phyloP scores from a whole-genome alignment of 2,797 vertebrate genomes.

The Tragelaphus eurycerus region DNA sequence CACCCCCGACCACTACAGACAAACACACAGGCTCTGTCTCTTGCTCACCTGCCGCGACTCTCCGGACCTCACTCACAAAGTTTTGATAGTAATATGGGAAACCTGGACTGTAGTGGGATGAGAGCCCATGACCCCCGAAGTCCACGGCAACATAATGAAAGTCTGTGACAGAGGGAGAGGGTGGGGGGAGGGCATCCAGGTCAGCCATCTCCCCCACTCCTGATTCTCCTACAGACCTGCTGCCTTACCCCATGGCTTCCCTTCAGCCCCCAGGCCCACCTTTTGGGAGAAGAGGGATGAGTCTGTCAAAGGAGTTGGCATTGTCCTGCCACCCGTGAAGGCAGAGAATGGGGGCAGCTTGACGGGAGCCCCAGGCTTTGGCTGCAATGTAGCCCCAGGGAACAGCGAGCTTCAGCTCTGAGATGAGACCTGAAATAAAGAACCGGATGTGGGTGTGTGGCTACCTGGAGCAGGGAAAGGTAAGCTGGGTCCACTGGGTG shows the following conservation, averaged over 20 bases:
- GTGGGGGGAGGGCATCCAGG: background rate
- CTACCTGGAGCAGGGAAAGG: background rate
- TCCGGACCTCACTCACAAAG: constrained; percentile 87
- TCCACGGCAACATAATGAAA: constrained; percentile 90
- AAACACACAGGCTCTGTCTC: background rate
- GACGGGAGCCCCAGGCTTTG: constrained; percentile 84
- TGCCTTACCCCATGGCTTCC: constrained; percentile 13
- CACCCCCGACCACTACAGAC: rapidly evolving
- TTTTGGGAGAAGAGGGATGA: constrained; percentile 87
- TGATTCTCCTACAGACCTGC: constrained; percentile 50
- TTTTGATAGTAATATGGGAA: constrained; percentile 83
- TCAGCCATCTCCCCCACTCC: constrained; percentile 34
- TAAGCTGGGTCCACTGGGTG: too few relatives aligned
- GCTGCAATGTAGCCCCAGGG: constrained; percentile 87
- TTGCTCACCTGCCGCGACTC: constrained; percentile 85
- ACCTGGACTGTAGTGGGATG: constrained; percentile 89
- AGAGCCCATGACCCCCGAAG: constrained; percentile 91
- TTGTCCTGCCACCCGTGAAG: constrained; percentile 90
- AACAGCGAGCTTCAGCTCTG: constrained; percentile 83
- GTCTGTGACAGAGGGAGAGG: constrained; percentile 80
- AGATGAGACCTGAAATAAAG: constrained; percentile 46
- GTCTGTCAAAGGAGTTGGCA: constrained; percentile 85
- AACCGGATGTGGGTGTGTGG: background rate
- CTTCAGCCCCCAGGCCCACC: constrained; percentile 70
- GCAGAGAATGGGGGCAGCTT: constrained; percentile 86